phyloP scores from a whole-genome alignment of 2,113 vertebrate species.

The Pantherophis guttatus region DNA sequence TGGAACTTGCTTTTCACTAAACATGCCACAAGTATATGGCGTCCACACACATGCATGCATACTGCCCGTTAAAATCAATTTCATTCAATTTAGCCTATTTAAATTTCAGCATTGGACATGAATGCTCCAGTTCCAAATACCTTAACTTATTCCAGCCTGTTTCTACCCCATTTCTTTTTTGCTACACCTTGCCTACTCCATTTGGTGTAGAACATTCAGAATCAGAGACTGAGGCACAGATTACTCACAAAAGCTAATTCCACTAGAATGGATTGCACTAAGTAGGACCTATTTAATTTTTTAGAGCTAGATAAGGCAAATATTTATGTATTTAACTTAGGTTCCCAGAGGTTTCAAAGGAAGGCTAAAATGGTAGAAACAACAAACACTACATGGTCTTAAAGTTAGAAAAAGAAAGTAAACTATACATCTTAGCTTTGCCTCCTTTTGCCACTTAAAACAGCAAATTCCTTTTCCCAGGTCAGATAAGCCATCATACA shows the following conservation, averaged over 20 bases:
- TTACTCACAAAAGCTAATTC: not conserved
- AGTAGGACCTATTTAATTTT: not conserved
- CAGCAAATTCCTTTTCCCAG: not conserved
- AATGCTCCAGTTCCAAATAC: not conserved
- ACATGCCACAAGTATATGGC: not conserved
- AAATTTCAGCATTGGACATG: not conserved
- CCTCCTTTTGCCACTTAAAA: constrained; percentile 22
- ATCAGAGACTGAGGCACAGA: not conserved
- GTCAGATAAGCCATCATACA: constrained; percentile 13
- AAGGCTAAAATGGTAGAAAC: no score
- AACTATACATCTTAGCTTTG: constrained; percentile 26
- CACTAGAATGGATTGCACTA: not conserved
- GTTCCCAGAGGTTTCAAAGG: not conserved
- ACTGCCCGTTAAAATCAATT: no score
- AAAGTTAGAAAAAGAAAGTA: not conserved
- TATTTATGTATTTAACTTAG: not conserved
- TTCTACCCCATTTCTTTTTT: not conserved
- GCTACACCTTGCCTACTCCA: not conserved
- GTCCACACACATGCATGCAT: no score
- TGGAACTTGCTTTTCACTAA: not conserved
- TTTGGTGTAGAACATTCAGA: not conserved
- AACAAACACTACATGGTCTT: not conserved
- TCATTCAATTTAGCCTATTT: not conserved
- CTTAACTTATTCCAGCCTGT: not conserved
- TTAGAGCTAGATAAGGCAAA: not conserved